phyloP scores from a whole-genome alignment of 2,888 invertebrate genomes.

The Melitaea athalia region DNA sequence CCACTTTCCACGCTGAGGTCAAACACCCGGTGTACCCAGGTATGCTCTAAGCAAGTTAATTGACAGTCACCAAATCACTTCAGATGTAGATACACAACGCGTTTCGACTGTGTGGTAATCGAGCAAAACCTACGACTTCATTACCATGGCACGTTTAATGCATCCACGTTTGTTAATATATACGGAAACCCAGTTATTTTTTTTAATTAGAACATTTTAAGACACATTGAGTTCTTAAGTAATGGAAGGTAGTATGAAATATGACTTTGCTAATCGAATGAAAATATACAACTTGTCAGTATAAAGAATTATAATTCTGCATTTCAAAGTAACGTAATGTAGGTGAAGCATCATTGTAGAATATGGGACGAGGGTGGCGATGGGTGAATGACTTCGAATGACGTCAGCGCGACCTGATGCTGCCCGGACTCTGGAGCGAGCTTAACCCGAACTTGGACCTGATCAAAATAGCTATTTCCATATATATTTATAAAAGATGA shows the following conservation, averaged over 20 bases:
- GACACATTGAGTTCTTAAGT: background rate
- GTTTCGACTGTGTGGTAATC: conserved; percentile 27
- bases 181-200: background rate
- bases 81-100: conserved; percentile 14
- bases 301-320: conserved; percentile 20
- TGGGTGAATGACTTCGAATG: conserved; percentile 68
- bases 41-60: conserved; percentile 63
- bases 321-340: conserved; percentile 37
- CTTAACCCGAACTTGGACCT: conserved; percentile 76
- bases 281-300: background rate
- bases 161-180: background rate
- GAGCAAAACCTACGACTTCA: conserved; percentile 22
- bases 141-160: conserved; percentile 15
- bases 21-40: conserved; percentile 62
- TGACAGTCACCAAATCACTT: conserved; percentile 52
- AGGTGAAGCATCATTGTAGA: conserved; percentile 51
- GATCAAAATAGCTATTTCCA: conserved; percentile 36
- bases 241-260: background rate
- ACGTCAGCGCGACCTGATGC: conserved; percentile 83
- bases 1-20: conserved; percentile 78
- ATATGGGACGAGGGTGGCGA: conserved; percentile 62
- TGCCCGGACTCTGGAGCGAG: conserved; percentile 64
- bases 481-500: conserved; percentile 17
- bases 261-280: background rate
- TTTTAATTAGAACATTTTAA: background rate